Evolutionary conservation across 2,797 vertebrate species (phyloP).

Genomic region (Rhinella marina): DNA sequence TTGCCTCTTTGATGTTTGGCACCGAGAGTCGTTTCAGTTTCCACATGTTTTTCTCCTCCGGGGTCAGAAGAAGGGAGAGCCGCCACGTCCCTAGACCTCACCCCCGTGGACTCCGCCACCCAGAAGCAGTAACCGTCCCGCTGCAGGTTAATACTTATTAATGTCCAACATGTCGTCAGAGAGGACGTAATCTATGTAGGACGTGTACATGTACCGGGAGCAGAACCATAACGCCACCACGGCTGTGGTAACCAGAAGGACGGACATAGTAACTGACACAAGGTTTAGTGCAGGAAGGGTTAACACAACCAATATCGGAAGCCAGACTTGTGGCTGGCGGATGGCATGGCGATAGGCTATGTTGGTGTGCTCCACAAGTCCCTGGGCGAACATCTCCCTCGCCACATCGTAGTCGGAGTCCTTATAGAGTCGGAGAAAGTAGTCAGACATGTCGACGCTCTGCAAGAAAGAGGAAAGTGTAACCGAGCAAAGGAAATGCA

Average conservation of each 20-base stretch:
- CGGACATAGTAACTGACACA: constrained; percentile 75
- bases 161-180: constrained; percentile 72
- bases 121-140: constrained; percentile 76
- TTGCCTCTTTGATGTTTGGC: constrained; percentile 72
- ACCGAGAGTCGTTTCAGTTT: constrained; percentile 81
- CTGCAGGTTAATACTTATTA: constrained; percentile 56
- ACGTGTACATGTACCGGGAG: constrained; percentile 68
- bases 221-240: constrained; percentile 72
- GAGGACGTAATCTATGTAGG: constrained; percentile 73
- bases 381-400: constrained; percentile 47
- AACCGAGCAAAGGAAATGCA: background rate
- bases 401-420: constrained; percentile 49
- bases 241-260: constrained; percentile 73
- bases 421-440: constrained; percentile 55
- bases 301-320: constrained; percentile 74
- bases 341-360: constrained; percentile 41
- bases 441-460: constrained; percentile 34
- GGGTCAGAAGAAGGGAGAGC: constrained; percentile 63
- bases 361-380: constrained; percentile 44
- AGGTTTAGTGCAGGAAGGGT: constrained; percentile 76
- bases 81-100: constrained; percentile 73
- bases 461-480: background rate
- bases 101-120: constrained; percentile 79
- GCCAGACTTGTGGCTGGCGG: constrained; percentile 66
- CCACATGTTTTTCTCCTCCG: constrained; percentile 67